A percentile compares a stretch with the other conserved stretches of the same genome.
These are phyloP conservation scores for Microcebus murinus DNA, from an alignment of 2,113 vertebrate genomes.

Conservation along the genomic window DNA sequence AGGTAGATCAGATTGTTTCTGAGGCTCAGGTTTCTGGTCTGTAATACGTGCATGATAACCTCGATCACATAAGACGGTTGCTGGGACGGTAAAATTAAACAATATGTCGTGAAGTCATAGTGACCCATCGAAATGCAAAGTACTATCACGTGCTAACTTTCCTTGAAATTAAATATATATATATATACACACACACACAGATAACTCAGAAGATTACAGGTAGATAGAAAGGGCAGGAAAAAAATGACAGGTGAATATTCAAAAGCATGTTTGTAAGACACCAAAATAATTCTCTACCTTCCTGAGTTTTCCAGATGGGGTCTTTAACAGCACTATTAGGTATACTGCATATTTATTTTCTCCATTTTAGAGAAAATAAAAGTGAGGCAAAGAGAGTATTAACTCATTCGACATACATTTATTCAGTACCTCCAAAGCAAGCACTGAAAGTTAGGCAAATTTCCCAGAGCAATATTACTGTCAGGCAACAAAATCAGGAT, in stretches of 20 bases:
- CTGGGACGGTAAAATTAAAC: not conserved
- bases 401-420: not conserved
- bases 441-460: not conserved
- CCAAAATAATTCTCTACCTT: not conserved
- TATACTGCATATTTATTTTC: not conserved
- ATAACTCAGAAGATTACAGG: not conserved
- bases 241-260: not conserved
- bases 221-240: not conserved
- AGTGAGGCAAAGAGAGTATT: not conserved
- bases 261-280: not conserved
- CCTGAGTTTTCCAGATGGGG: not conserved
- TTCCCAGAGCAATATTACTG: not conserved
- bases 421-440: not conserved
- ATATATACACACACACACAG: not conserved
- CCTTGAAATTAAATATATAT: not conserved
- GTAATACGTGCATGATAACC: not conserved
- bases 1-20: not conserved
- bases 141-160: not conserved
- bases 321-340: not conserved
- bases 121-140: not conserved
- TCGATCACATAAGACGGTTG: not conserved
- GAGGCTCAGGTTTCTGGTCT: not conserved
- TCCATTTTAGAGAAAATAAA: slow-evolving; percentile 41
- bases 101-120: not conserved
- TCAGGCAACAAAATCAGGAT: not conserved